Evolutionary conservation across 2,888 invertebrate genomes (phyloP), one percentile per base, ranked within the genome.

Genomic region (Anoplius nigerrimus): DNA sequence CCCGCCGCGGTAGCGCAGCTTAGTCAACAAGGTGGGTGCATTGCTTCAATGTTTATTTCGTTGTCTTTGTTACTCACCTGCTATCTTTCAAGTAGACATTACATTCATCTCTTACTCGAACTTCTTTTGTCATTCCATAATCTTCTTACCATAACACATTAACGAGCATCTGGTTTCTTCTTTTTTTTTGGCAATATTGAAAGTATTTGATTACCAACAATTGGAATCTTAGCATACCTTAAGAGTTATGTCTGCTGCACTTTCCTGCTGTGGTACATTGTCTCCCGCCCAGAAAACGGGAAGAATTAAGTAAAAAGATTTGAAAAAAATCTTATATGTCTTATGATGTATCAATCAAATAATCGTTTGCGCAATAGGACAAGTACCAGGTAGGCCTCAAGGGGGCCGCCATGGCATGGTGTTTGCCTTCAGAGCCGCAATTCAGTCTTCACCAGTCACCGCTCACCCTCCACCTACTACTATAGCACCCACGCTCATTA

Each of bases 351-450:
- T 27, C 57, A 72, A 79, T 59, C 74, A 70, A 80, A 80, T 72
- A 62, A 74, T 80, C 68, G 72, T 87, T 85, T 87, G 81, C 84
- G 75, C 69, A 84, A 82, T 91, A 92, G 92, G 92, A 90, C 91
- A 91, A 89, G 89, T 92, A 90, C 91, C 91, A 88, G 92, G 92
- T 89, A 91, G 92, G 90, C 91, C 91, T 89, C 90, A 91, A 89
- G 92, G 92, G 86, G 92, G 92, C 90, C 91, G 92, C 88, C 92
- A 92, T 89, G 92, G 92, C 89, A 92, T 92, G 92, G 91, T 92
- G 87, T 92, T 92, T 90, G 91, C 90, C 90, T 90, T 90, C 87
- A 89, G 90, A 81, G 82, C 88, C 74, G 85, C 88, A 77, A 86
- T 87, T 79, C 87, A 87, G 76, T 83, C 86, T 80, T 85, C 88